Conservation (phyloP, 1,140 invertebrate genomes). For the Leguminivora glycinivorella region DNA sequence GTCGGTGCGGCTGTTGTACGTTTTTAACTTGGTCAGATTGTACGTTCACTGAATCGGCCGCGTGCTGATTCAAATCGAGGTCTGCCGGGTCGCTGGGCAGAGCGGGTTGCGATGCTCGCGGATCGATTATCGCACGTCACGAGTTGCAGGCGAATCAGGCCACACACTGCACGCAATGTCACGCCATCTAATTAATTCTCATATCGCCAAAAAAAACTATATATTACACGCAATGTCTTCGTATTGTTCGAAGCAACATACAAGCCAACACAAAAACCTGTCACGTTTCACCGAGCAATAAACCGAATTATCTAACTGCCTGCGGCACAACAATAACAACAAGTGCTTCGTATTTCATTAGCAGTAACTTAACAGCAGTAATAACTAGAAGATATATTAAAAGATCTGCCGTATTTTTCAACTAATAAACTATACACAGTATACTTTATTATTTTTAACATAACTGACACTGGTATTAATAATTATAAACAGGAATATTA, state of each 20-base stretch:
- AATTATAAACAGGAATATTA: background rate
- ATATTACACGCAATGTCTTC: conserved; percentile 7
- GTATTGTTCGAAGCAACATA: background rate
- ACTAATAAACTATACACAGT: background rate
- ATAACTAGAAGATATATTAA: conserved; percentile 29
- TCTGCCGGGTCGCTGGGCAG: conserved; percentile 54
- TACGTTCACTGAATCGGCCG: conserved; percentile 51
- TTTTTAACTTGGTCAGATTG: conserved; percentile 50
- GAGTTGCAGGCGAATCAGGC: conserved; percentile 47
- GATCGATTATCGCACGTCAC: conserved; percentile 51
- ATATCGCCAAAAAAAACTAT: conserved; percentile 28
- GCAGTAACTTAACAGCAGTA: conserved; percentile 55
- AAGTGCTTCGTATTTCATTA: conserved; percentile 63
- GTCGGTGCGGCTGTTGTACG: conserved; percentile 37
- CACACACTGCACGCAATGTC: conserved; percentile 42
- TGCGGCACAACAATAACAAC: conserved; percentile 47
- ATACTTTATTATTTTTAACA: background rate
- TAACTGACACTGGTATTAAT: background rate
- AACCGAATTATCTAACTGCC: conserved; percentile 41
- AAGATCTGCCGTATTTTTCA: background rate
- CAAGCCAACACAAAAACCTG: background rate
- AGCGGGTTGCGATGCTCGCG: conserved; percentile 41
- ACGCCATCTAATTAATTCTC: conserved; percentile 28
- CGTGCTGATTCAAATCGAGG: conserved; percentile 68
- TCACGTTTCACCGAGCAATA: conserved; percentile 30